phyloP scores from a whole-genome alignment of 2,113 vertebrate genomes.

The Dasyprocta punctata region DNA sequence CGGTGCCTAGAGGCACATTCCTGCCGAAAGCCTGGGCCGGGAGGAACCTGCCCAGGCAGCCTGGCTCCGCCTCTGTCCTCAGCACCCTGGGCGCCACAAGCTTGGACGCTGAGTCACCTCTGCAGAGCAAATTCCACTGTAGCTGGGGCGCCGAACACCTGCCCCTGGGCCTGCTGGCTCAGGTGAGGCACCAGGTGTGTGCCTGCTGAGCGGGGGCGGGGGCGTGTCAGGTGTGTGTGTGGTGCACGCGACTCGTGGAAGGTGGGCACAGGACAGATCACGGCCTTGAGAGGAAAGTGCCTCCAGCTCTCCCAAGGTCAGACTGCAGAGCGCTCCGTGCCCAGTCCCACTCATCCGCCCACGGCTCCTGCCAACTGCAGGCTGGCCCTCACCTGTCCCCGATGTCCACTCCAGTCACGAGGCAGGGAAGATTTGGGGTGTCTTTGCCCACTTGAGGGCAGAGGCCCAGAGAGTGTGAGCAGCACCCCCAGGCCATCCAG shows the following conservation, averaged over 20 bases:
- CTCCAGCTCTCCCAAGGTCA: neutral
- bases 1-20: neutral
- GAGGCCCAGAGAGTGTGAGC: neutral
- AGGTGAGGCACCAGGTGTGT: neutral
- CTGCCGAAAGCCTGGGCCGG: neutral
- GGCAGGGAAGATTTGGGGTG: neutral
- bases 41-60: neutral
- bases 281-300: neutral
- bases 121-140: neutral
- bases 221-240: neutral
- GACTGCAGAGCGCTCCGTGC: no score
- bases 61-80: neutral
- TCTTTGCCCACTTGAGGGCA: neutral
- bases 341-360: neutral
- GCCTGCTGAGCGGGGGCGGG: neutral
- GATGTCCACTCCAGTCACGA: neutral
- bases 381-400: neutral
- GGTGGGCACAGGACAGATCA: neutral
- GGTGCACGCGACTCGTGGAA: neutral
- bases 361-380: neutral
- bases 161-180: constrained; percentile 36
- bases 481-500: neutral
- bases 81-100: neutral
- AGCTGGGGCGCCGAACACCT: neutral
- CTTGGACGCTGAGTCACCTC: constrained; percentile 37